Evolutionary conservation across 2,113 vertebrate species (phyloP), one percentile per base, ranked within the genome.

Genomic region (Oryzias curvinotus): DNA sequence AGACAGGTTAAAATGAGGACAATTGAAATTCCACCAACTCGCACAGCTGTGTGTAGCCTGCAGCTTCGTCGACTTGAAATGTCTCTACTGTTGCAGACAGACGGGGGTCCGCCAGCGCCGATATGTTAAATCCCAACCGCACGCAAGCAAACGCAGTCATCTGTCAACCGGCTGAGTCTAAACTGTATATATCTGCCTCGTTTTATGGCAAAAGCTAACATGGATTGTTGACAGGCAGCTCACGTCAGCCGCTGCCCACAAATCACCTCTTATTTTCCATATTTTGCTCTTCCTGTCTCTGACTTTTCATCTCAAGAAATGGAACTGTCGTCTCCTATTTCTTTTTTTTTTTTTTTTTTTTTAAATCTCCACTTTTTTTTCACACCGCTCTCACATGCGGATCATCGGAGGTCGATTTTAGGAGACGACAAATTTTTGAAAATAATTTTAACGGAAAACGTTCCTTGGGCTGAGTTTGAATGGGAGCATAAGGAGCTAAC

Each of bases 1-100:
- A 13, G 76, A 64, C 85, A 75, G 1, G 88, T 63, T 55, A 12
- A 49, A 76, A 51, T 58, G 19, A 61, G 1, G 12, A 61, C 42
- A 51, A 52, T 63, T 65, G 6, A 78, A 77, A 88, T 84, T 90
- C 81, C 85, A 28, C 23, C 0, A 49, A 15, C 21, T 5, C 47
- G 23, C 36, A 48, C 68, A 68, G 78, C 77, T 60, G 67, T 49
- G 57, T n/a, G 52, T 50, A 18, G 75, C 85, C 78, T 52, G 75
- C 57, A 71, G 83, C 65, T 46, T 61, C 43, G 3, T 56, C 49
- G 15, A 57, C 57, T 61, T 52, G 10, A 23, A 30, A 21, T 10
- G 30, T 5, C 23, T 41, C 23, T 47, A 48, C 36, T 16, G 21
- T 12, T 23, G n/a, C 46, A 52, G 50, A 43, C 26, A 57, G 89